Evolutionary conservation across 1,140 invertebrate species (phyloP).

Genomic region (Mya arenaria): DNA sequence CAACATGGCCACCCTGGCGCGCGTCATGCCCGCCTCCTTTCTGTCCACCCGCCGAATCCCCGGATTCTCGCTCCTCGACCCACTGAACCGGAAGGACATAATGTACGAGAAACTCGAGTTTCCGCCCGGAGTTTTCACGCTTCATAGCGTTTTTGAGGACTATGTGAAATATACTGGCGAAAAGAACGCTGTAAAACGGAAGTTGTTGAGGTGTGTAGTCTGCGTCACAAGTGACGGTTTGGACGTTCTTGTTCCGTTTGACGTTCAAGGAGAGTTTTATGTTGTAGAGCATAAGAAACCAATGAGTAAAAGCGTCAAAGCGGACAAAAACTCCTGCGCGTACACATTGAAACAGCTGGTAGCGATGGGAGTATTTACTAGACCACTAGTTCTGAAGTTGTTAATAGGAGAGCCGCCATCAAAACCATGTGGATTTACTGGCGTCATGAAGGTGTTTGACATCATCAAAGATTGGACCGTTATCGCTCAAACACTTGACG

Average conservation of each 20-base stretch:
- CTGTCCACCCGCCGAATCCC: constrained; percentile 56
- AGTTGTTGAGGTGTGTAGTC: constrained; percentile 68
- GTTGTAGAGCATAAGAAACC: constrained; percentile 65
- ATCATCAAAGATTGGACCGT: constrained; percentile 72
- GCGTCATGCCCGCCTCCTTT: constrained; percentile 70
- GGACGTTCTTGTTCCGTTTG: constrained; percentile 68
- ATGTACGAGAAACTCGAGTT: constrained; percentile 69
- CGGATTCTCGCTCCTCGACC: constrained; percentile 62
- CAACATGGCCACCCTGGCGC: constrained; percentile 64
- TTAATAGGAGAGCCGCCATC: constrained; percentile 66
- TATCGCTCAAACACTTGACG: constrained; percentile 65
- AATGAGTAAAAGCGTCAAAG: constrained; percentile 56
- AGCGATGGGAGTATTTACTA: constrained; percentile 55
- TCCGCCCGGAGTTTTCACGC: constrained; percentile 61
- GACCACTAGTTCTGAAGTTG: constrained; percentile 61
- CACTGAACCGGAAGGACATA: constrained; percentile 56
- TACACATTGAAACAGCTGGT: constrained; percentile 63
- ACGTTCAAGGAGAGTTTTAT: constrained; percentile 68
- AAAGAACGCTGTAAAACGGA: constrained; percentile 64
- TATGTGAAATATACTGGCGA: constrained; percentile 66
- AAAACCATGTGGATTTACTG: constrained; percentile 72
- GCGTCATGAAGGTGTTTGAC: constrained; percentile 67
- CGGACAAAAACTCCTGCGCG: constrained; percentile 56
- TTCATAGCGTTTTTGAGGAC: constrained; percentile 68
- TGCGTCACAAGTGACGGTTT: constrained; percentile 62